Percentiles rank a stretch among this genome's conserved stretches.
Evolutionary conservation across 2,888 invertebrate species (phyloP).

Genomic region (Anthrax anthrax): DNA sequence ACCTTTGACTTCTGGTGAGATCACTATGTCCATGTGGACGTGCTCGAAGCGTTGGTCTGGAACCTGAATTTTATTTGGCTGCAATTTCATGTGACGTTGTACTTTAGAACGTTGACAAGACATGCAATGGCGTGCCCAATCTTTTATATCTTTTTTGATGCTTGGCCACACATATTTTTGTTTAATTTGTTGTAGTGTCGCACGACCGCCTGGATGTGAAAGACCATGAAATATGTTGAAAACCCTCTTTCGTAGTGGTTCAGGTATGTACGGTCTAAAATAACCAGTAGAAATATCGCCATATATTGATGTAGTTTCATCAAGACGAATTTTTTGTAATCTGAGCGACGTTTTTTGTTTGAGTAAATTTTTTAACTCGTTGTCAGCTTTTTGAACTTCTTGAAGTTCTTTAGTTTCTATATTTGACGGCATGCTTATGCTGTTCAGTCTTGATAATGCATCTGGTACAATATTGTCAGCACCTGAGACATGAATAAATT

Average conservation of each 20-base stretch:
- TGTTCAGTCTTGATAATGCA: no score
- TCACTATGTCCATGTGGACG: constrained; percentile 1
- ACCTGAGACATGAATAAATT: no score
- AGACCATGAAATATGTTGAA: no score
- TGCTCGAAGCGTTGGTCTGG: constrained; percentile 2
- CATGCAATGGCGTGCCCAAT: constrained; percentile 1
- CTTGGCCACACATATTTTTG: constrained; percentile 15
- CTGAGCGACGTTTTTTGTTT: no score
- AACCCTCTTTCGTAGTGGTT: not conserved
- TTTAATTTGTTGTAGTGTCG: constrained; percentile 8
- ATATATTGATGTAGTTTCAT: no score
- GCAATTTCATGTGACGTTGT: not conserved
- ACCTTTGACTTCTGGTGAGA: not conserved
- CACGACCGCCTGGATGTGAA: constrained; percentile 14
- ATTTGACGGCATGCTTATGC: no score
- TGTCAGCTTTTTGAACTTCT: no score
- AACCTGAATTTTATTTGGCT: not conserved
- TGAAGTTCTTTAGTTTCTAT: no score
- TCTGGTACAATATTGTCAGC: no score
- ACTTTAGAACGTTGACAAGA: constrained; percentile 5
- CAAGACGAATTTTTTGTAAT: no score
- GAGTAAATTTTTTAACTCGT: no score
- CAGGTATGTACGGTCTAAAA: not conserved
- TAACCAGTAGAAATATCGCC: not conserved
- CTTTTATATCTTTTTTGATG: constrained; percentile 11